A percentile compares a stretch with the other conserved stretches of the same genome.
phyloP scores from a whole-genome alignment of 1,140 invertebrate species.

The Trachymyrmex cornetzi region DNA sequence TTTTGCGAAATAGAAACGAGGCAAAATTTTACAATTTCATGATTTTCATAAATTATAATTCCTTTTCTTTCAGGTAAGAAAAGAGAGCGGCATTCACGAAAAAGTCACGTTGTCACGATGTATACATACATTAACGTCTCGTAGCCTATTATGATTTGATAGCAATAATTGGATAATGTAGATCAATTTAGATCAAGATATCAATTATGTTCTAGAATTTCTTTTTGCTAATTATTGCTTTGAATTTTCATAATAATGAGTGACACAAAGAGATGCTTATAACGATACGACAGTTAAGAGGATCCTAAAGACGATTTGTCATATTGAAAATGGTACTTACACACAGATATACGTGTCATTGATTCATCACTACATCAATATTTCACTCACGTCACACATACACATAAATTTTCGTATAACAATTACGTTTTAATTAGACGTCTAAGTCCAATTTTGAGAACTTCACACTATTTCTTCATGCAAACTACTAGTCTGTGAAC shows the following conservation, averaged over 20 bases:
- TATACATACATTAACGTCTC: background rate
- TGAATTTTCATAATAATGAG: background rate
- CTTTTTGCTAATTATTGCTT: background rate
- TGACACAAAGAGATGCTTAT: background rate
- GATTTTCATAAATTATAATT: conserved; percentile 12
- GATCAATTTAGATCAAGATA: background rate
- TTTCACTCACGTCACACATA: no score
- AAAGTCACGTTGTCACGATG: background rate
- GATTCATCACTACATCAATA: no score
- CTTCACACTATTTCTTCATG: no score
- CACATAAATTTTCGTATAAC: no score
- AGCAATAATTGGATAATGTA: background rate
- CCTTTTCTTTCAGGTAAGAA: background rate
- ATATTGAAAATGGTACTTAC: no score
- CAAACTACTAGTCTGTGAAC: no score
- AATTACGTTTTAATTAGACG: no score
- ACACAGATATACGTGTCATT: no score
- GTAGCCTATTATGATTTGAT: background rate
- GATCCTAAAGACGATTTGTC: no score
- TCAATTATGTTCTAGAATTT: background rate
- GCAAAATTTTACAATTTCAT: conserved; percentile 14
- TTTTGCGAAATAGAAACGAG: conserved; percentile 7
- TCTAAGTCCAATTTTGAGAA: no score
- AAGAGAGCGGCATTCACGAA: background rate
- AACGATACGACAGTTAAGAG: background rate